Base-by-base conservation (phyloP, 2,113 vertebrate species). In the Nannobrachium achirus region DNA sequence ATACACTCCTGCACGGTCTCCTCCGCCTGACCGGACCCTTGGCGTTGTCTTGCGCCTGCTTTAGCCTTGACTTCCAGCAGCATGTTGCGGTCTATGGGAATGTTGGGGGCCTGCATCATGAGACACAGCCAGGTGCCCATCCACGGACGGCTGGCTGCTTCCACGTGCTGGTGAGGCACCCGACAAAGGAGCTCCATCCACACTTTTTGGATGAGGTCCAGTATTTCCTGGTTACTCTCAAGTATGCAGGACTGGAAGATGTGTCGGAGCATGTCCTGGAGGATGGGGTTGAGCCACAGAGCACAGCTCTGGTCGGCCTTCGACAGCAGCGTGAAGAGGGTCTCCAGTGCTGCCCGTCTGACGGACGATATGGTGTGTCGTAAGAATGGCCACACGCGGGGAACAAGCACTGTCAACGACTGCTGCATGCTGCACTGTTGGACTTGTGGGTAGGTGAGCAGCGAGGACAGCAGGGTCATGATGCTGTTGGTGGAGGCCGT, bases 401-500 rank as follows among this genome's bases (percentile, higher is more conserved):
- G 97, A 58, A 99, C 97, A 75, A 99, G 89, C 81, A 98, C 88
- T 16, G 97, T 96, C 50, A 99, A 89, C 1, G 97, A 99, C 41
- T 98, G 95, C 68, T 98, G 96, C 91, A 95, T 95, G 90, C 95
- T 96, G 96, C 94, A 96, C 86, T 97, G 96, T 66, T 93, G 94
- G 63, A 99, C 96, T 80, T 98, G 94, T 83, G 96, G 95, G 71
- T 98, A 99, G 53, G 93, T 96, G 68, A 99, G 92, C 81, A 99
- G 90, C 0, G 95, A 98, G 33, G 97, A 98, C 83, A 99, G 91
- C 79, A 99, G 92, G 46, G 96, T 99, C 98, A 99, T 99, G 84
- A 99, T 99, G 89, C 98, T 99, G 89, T 99, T 99, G 84, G 98
- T 99, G 76, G 98, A 99, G 78, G 98, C 96, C 44, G 98, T 99